Percentiles rank a stretch among this genome's conserved stretches.
These are phyloP conservation scores for Lycophotia porphyrea DNA, from an alignment of 2,888 invertebrate genomes.

Conservation along the genomic window DNA sequence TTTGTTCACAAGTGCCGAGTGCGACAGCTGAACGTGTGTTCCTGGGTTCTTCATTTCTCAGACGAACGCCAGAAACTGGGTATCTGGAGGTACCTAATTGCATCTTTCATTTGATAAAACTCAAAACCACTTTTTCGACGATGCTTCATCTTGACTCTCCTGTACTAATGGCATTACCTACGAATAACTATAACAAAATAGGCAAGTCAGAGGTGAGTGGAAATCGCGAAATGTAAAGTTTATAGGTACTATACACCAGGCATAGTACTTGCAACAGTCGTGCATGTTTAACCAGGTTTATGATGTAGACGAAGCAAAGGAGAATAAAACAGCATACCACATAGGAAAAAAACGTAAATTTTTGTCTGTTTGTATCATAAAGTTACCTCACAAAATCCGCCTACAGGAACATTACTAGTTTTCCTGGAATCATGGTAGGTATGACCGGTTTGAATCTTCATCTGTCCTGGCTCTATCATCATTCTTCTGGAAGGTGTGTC, in stretches of 20 bases:
- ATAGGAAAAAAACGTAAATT: not conserved
- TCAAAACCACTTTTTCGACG: no score
- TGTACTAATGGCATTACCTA: no score
- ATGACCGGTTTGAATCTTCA: constrained; percentile 70
- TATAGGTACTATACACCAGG: not conserved
- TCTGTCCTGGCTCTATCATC: constrained; percentile 60
- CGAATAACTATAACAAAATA: not conserved
- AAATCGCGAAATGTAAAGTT: not conserved
- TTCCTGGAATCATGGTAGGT: constrained; percentile 70
- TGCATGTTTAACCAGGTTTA: not conserved
- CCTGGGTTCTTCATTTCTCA: no score
- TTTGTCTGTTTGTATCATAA: not conserved
- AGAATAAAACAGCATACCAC: not conserved
- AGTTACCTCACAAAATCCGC: constrained; percentile 85
- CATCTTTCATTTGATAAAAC: no score
- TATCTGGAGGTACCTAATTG: no score
- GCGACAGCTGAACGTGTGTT: no score
- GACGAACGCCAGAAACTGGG: no score
- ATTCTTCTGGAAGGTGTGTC: constrained; percentile 45
- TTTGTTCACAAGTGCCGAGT: no score
- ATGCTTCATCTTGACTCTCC: no score
- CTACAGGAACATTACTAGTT: constrained; percentile 63
- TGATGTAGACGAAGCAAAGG: not conserved
- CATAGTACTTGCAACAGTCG: no score
- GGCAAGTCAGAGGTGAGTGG: not conserved